Evolutionary conservation across 2,888 invertebrate genomes (phyloP).

Genomic region (Antheraea yamamai): DNA sequence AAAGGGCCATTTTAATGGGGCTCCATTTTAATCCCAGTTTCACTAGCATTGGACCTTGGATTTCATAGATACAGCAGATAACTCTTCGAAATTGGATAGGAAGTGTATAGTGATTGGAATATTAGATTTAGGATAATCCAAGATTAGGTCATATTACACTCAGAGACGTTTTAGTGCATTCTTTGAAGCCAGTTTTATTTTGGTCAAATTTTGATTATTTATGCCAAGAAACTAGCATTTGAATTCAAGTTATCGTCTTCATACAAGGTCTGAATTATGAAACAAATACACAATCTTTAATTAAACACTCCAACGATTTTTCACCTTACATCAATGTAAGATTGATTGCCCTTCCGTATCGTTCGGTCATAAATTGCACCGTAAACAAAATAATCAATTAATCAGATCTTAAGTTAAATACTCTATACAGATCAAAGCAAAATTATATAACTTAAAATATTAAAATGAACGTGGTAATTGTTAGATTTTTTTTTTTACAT

Average conservation of each 20-base stretch:
- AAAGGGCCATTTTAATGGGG: too few relatives aligned
- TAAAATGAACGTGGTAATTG: conserved; percentile 71
- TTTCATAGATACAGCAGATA: too few relatives aligned
- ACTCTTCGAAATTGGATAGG: too few relatives aligned
- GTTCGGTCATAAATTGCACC: conserved; percentile 49
- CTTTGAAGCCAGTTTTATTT: too few relatives aligned
- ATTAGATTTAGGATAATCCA: too few relatives aligned
- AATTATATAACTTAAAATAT: conserved; percentile 74
- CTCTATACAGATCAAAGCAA: conserved; percentile 80
- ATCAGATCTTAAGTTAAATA: conserved; percentile 71
- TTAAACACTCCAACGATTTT: not conserved
- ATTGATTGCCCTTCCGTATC: not conserved
- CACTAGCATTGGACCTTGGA: too few relatives aligned
- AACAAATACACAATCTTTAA: not conserved
- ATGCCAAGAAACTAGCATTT: not conserved
- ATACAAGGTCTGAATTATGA: not conserved
- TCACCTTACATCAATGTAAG: not conserved
- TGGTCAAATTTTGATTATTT: not conserved
- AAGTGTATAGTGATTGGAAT: too few relatives aligned
- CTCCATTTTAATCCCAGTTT: too few relatives aligned
- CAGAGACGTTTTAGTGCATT: too few relatives aligned
- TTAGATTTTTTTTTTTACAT: conserved; percentile 67
- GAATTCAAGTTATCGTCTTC: not conserved
- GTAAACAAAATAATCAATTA: conserved; percentile 39
- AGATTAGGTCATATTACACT: too few relatives aligned